Percentiles rank a stretch among this genome's conserved stretches.
phyloP scores from a whole-genome alignment of 2,113 vertebrate genomes.

The Cyphomyrus plagiostoma region DNA sequence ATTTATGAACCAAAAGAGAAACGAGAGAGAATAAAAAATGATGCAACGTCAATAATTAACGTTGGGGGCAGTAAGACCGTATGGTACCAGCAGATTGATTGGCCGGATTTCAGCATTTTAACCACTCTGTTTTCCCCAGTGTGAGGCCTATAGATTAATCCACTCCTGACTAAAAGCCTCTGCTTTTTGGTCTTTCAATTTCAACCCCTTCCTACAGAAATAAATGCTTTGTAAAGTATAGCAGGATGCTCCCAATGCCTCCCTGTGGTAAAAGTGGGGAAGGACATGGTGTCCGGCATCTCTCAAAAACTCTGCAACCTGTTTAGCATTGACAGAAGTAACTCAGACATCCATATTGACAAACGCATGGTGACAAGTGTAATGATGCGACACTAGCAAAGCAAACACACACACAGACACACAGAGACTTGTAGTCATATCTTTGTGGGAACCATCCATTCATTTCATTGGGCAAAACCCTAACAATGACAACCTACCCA shows the following conservation, averaged over 20 bases:
- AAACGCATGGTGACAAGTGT: not conserved
- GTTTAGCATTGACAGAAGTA: not conserved
- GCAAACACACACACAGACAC: not conserved
- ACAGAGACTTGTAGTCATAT: not conserved
- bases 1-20: not conserved
- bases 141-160: not conserved
- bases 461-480: too few species aligned
- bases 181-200: not conserved
- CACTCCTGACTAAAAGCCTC: not conserved
- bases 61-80: not conserved
- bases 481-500: too few species aligned
- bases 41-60: not conserved
- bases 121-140: not conserved
- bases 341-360: not conserved
- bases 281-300: constrained; percentile 41
- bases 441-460: too few species aligned
- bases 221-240: constrained; percentile 50
- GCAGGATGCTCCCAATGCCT: constrained; percentile 31
- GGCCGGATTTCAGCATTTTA: not conserved
- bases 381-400: not conserved
- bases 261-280: constrained; percentile 1
- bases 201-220: constrained; percentile 26
- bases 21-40: not conserved
- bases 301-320: constrained; percentile 15
- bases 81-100: not conserved